Evolutionary conservation across 1,140 invertebrate genomes (phyloP), one percentile per base, ranked within the genome.

Genomic region (Aphelinus certus): DNA sequence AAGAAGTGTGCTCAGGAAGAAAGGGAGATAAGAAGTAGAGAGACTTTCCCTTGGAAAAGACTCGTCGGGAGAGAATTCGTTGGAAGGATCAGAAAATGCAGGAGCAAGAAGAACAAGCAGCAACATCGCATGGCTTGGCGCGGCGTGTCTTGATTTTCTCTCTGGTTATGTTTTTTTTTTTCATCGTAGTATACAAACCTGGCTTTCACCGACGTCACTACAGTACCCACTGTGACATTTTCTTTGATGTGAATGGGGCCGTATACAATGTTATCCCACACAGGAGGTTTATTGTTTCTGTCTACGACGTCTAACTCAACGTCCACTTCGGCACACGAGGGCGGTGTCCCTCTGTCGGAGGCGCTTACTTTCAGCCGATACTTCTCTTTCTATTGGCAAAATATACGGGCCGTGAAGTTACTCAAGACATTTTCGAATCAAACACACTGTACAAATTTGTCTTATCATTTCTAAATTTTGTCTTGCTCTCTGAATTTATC

Each of bases 241-340:
- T 98, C 96, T 92, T 94, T 94, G 92, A 97, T 95, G 92, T 94
- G 93, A 91, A 96, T 96, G 90, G 95, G 95, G 90, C 95, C 95
- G 92, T 97, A 97, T 90, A 95, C 92, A 89, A 91, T 92, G 89
- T 92, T 91, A 91, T 97, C 95, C 96, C 96, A 98, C 88, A 96
- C 92, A 88, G 96, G 96, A 87, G 96, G 96, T 92, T 97, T 97
- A 94, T 97, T 97, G 92, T 97, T 96, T 90, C 95, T 94, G 93
- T 97, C 95, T 91, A 98, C 95, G 89, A 98, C 95, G 91, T 96
- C 95, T 93, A 98, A 94, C 89, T 96, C 94, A 90, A 97, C 95
- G 89, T 97, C 95, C 89, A 97, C 96, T 90, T 96, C 95, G 88
- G 96, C 95, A 89, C 91, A 93, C 86, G 95, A 94, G 86, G 93